Conservation (phyloP, 2,113 vertebrate genomes). For the Pelvicachromis taeniatus region DNA sequence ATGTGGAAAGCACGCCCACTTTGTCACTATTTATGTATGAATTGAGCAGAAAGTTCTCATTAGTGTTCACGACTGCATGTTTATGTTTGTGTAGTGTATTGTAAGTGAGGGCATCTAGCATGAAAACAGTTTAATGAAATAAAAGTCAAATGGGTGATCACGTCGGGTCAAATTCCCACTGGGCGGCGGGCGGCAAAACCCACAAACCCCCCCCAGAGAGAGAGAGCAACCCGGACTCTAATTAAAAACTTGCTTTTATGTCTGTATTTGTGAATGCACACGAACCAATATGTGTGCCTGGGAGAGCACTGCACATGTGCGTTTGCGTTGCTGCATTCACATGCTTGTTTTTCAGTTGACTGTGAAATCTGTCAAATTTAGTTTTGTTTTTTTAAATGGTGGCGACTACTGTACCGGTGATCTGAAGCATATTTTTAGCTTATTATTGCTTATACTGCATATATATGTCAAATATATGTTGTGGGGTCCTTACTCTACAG, state of each 20-base stretch:
- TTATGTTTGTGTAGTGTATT: neutral
- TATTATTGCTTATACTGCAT: no score
- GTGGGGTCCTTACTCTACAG: no score
- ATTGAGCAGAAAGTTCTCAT: neutral
- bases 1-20: neutral
- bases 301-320: slow-evolving; percentile 4
- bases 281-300: neutral
- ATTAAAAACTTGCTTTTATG: slow-evolving; percentile 50
- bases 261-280: slow-evolving; percentile 7
- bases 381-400: no score
- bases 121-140: slow-evolving; percentile 45
- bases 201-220: slow-evolving; percentile 48
- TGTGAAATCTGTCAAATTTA: no score
- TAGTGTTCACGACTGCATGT: neutral
- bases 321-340: neutral
- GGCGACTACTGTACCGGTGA: no score
- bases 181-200: slow-evolving; percentile 20
- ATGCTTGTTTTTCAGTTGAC: neutral
- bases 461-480: no score
- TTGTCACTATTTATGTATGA: neutral
- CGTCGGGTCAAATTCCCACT: slow-evolving; percentile 41
- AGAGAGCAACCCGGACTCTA: slow-evolving; percentile 38
- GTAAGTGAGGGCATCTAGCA: slow-evolving; percentile 11
- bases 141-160: slow-evolving; percentile 45
- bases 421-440: no score